phyloP scores from a whole-genome alignment of 2,113 vertebrate species.

The Andinoacara biseriatus region DNA sequence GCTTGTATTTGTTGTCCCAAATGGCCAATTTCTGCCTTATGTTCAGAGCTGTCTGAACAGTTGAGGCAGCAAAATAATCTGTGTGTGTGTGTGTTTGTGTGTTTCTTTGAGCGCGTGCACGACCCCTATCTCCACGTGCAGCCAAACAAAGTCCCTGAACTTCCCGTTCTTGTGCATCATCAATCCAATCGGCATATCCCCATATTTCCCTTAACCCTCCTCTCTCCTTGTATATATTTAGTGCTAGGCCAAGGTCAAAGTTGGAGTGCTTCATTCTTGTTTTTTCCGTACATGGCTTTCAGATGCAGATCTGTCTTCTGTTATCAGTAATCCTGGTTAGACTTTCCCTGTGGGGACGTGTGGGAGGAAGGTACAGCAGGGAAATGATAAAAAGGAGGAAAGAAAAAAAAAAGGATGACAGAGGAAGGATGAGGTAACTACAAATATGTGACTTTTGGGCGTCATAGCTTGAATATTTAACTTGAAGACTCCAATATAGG shows the following conservation, averaged over 20 bases:
- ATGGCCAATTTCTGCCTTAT: constrained; percentile 75
- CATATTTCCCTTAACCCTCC: constrained; percentile 8
- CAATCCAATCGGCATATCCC: constrained; percentile 22
- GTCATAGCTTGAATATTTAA: background rate
- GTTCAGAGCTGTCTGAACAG: constrained; percentile 62
- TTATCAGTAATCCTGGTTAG: constrained; percentile 32
- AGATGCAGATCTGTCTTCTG: constrained; percentile 48
- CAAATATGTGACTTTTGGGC: background rate
- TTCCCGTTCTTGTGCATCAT: constrained; percentile 35
- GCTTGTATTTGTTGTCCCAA: constrained; percentile 65
- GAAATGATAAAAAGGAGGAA: constrained; percentile 12
- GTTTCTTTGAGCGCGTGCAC: background rate
- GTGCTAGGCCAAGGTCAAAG: constrained; percentile 53
- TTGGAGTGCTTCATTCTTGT: constrained; percentile 27
- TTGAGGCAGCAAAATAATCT: constrained; percentile 67
- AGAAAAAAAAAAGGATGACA: constrained; percentile 2
- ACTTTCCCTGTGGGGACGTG: constrained; percentile 8
- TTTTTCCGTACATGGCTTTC: constrained; percentile 51
- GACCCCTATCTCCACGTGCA: constrained; percentile 22
- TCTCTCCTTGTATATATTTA: constrained; percentile 56
- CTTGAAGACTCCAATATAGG: background rate
- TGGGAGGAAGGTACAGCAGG: constrained; percentile 11
- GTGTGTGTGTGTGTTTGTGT: constrained; percentile 18
- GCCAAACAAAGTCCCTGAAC: constrained; percentile 3
- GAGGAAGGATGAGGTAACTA: background rate